Percentiles rank a stretch among this genome's conserved stretches.
Evolutionary conservation across 2,797 vertebrate species (phyloP).

Genomic region (Xenentodon cancila): DNA sequence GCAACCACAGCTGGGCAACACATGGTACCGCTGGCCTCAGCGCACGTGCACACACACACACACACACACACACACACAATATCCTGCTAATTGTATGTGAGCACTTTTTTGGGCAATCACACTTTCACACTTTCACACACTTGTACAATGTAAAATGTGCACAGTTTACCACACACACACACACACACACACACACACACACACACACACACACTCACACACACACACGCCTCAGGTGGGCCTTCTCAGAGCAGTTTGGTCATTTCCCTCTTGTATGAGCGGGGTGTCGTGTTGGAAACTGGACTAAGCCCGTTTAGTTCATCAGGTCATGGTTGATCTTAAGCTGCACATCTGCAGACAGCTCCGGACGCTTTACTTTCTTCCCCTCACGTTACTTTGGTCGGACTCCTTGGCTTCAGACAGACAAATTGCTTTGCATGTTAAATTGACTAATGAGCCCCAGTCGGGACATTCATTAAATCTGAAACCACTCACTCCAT

Average conservation of each 20-base stretch:
- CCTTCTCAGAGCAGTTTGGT: conserved; percentile 20
- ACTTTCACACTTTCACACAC: conserved; percentile 38
- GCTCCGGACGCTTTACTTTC: background rate
- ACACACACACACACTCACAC: too few species aligned
- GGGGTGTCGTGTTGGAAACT: conserved; percentile 17
- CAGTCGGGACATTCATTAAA: background rate
- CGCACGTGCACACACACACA: conserved; percentile 23
- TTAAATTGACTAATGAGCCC: conserved; percentile 14
- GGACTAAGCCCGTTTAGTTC: conserved; percentile 7
- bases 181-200: too few species aligned
- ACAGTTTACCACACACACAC: conserved; percentile 3
- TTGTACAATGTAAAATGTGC: conserved; percentile 43
- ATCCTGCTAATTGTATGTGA: background rate
- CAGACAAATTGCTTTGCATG: background rate
- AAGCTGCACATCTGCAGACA: conserved; percentile 1
- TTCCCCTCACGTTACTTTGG: background rate
- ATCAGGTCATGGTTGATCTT: conserved; percentile 6
- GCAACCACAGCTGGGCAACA: conserved; percentile 72
- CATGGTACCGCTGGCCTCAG: conserved; percentile 57
- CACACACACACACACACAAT: conserved; percentile 33
- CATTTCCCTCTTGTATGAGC: conserved; percentile 17
- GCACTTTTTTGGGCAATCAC: conserved; percentile 4
- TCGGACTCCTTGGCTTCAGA: conserved; percentile 1
- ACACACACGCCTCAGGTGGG: conserved; percentile 62
- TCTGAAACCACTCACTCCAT: background rate